Evolutionary conservation across 2,797 vertebrate species (phyloP).

Genomic region (Salarias fasciatus): DNA sequence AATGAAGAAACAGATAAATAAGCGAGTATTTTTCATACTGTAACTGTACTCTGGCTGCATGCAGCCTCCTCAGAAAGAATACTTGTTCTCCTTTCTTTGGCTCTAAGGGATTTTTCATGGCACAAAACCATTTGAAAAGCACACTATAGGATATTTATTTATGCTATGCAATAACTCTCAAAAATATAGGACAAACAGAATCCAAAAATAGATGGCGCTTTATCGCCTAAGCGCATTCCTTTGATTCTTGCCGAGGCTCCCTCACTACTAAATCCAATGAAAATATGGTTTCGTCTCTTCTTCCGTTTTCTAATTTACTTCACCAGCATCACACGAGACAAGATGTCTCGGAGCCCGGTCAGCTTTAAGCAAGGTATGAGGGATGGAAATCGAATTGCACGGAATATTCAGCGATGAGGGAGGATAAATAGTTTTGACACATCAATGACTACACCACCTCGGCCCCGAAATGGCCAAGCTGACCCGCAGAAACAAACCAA

Average conservation of each 20-base stretch:
- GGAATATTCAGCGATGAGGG: conserved; percentile 53
- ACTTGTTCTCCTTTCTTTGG: conserved; percentile 24
- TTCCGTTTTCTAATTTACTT: conserved; percentile 63
- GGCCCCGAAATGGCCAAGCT: conserved; percentile 31
- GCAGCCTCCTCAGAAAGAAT: conserved; percentile 5
- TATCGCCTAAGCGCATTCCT: conserved; percentile 59
- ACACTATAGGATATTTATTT: conserved; percentile 54
- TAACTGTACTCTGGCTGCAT: conserved; percentile 18
- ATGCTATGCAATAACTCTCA: conserved; percentile 44
- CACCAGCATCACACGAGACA: conserved; percentile 45
- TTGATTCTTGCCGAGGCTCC: conserved; percentile 52
- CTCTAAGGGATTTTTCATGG: conserved; percentile 32
- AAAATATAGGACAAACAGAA: conserved; percentile 69
- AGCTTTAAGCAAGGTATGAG: conserved; percentile 44
- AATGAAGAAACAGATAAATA: conserved; percentile 41
- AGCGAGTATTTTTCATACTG: conserved; percentile 29
- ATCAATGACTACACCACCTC: conserved; percentile 55
- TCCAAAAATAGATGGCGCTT: conserved; percentile 68
- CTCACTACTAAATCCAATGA: conserved; percentile 53
- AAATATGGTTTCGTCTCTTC: conserved; percentile 58
- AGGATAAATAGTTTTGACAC: conserved; percentile 56
- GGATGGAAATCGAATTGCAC: conserved; percentile 27
- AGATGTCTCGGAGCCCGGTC: conserved; percentile 47
- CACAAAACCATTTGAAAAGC: conserved; percentile 35
- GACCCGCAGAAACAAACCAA: conserved; percentile 66